Evolutionary conservation across 2,888 invertebrate genomes (phyloP), one percentile per base, ranked within the genome.

Genomic region (Schrankia costaestrigalis): DNA sequence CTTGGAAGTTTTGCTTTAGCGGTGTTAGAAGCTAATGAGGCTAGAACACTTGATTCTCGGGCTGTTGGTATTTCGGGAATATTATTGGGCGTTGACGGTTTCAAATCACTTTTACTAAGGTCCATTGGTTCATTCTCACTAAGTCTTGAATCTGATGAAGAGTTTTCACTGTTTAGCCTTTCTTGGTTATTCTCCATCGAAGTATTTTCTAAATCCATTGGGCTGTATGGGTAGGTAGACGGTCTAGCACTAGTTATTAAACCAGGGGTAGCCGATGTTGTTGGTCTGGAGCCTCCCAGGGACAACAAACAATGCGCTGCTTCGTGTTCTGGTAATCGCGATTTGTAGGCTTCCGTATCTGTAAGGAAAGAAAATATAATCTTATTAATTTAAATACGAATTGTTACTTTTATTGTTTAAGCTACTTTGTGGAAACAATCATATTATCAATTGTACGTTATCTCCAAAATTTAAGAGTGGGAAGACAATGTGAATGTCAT

Each of bases 291-390:
- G 11, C 90, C 93, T 3, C 93, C 92, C 25, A 96, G 80, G 18
- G 95, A 94, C 22, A 96, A 76, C 37, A 96, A 80, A 64, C 95
- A 93, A 56, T 94, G 93, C 0, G 95, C 96, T 4, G 95, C 95
- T 81, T 96, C 96, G 57, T 95, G 95, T 72, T 96, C 96, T 57
- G 92, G 92, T 47, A 93, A 78, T n/a, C 93, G 85, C 5, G 92
- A 91, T 63, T 91, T 93, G 42, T 90, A 91, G 52, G 91, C 91
- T 72, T 93, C 93, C 51, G 90, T 87, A 77, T 91, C 90, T 90
- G 77, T 25, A 75, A 75, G 22, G 15, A 5, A 26, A 2, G 10
- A 11, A 24, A 6, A 12, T 2, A n/a, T 4, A 11, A 2, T 2
- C 2, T 11, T 17, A 11, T 27, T 18, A 15, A 21, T 9, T 3